These are phyloP conservation scores for Monomorium pharaonis DNA, from an alignment of 1,140 invertebrate species.

Conservation along the genomic window DNA sequence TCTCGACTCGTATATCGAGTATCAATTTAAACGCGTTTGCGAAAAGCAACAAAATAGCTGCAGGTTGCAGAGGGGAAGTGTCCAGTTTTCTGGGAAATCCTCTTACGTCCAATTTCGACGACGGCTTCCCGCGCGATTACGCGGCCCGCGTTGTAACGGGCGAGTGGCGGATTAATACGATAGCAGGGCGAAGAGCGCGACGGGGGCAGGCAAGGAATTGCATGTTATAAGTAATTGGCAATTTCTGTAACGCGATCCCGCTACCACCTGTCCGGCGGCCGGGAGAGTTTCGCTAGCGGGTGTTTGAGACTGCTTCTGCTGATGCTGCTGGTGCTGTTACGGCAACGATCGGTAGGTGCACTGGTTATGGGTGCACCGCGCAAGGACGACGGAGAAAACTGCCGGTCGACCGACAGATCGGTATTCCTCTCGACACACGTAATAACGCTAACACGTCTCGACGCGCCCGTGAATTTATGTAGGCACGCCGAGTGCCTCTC, in stretches of 20 bases:
- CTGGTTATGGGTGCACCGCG: slow-evolving; percentile 26
- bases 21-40: neutral
- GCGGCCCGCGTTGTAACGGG: neutral
- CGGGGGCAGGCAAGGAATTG: slow-evolving; percentile 76
- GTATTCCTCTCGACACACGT: slow-evolving; percentile 71
- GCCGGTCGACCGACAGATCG: slow-evolving; percentile 53
- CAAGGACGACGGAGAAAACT: slow-evolving; percentile 47
- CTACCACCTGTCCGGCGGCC: slow-evolving; percentile 75
- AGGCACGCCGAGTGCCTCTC: slow-evolving; percentile 62
- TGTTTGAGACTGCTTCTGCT: slow-evolving; percentile 36
- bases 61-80: neutral
- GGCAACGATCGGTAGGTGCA: slow-evolving; percentile 15
- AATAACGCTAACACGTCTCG: slow-evolving; percentile 75
- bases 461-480: slow-evolving; percentile 70
- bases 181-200: slow-evolving; percentile 66
- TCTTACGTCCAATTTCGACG: slow-evolving; percentile 28
- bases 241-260: slow-evolving; percentile 81
- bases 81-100: slow-evolving; percentile 1
- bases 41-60: neutral
- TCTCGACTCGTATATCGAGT: neutral
- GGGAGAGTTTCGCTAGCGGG: slow-evolving; percentile 59
- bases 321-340: neutral
- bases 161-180: slow-evolving; percentile 77
- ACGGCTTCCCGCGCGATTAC: slow-evolving; percentile 45
- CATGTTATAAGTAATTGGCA: slow-evolving; percentile 83